Percentiles rank a stretch among this genome's conserved stretches.
phyloP scores from a whole-genome alignment of 2,888 invertebrate genomes.

The Agonopterix heracliana region DNA sequence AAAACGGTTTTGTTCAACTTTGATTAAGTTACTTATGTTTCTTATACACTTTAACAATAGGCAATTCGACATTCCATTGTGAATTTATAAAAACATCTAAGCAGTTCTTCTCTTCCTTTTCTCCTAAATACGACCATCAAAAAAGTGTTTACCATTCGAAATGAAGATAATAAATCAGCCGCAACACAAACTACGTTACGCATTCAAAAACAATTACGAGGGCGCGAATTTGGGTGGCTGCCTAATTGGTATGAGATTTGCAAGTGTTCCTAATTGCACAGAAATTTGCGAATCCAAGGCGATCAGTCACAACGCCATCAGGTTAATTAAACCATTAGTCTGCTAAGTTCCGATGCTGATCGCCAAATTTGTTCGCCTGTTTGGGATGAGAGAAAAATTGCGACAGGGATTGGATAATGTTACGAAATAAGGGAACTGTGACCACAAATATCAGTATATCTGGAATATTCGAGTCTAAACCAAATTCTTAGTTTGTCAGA shows the following conservation, averaged over 20 bases:
- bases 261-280: constrained; percentile 72
- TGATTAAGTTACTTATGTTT: neutral
- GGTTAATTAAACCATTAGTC: constrained; percentile 75
- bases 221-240: constrained; percentile 68
- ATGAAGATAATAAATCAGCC: constrained; percentile 55
- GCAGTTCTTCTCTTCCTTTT: no score
- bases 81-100: no score
- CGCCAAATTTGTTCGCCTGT: constrained; percentile 30
- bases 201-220: constrained; percentile 73
- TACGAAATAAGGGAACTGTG: constrained; percentile 5
- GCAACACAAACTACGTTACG: constrained; percentile 54
- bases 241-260: constrained; percentile 76
- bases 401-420: neutral
- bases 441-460: neutral
- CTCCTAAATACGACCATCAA: neutral
- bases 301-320: constrained; percentile 71
- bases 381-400: constrained; percentile 4
- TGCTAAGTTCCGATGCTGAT: constrained; percentile 50
- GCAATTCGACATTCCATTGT: no score
- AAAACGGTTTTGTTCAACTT: neutral
- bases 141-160: constrained; percentile 13
- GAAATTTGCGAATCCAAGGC: constrained; percentile 65
- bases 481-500: no score
- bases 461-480: no score
- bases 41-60: no score